Evolutionary conservation across 2,888 invertebrate genomes (phyloP).

Genomic region (Galerucella calmariensis): DNA sequence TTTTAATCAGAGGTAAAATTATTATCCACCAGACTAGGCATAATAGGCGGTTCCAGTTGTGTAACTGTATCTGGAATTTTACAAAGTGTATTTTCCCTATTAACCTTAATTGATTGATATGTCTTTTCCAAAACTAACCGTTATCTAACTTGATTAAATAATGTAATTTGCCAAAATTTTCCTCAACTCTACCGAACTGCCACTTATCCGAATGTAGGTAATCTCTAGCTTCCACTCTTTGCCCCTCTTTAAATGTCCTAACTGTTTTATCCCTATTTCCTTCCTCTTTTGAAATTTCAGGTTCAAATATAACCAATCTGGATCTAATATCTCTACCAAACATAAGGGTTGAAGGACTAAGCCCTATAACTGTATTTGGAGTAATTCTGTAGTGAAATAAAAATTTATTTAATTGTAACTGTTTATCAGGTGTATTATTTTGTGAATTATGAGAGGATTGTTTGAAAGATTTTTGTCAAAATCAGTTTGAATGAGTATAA

Average conservation of each 20-base stretch:
- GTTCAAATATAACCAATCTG: slow-evolving; percentile 8
- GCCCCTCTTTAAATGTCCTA: not conserved
- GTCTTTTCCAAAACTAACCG: slow-evolving; percentile 6
- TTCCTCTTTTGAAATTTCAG: slow-evolving; percentile 12
- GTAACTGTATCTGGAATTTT: not conserved
- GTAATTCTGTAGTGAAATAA: slow-evolving; percentile 37
- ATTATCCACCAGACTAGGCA: too few species aligned
- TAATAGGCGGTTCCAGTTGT: too few species aligned
- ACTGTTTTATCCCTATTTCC: slow-evolving; percentile 1
- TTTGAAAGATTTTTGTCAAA: slow-evolving; percentile 43
- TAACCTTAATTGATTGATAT: slow-evolving; percentile 40
- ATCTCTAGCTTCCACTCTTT: slow-evolving; percentile 29
- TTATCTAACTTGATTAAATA: slow-evolving; percentile 46
- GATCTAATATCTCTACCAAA: not conserved
- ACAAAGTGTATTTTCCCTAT: slow-evolving; percentile 39
- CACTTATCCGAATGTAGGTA: slow-evolving; percentile 36
- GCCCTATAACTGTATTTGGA: not conserved
- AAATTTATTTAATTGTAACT: slow-evolving; percentile 11
- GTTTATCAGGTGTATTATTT: not conserved
- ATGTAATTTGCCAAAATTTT: slow-evolving; percentile 42
- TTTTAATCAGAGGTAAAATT: too few species aligned
- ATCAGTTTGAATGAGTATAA: too few species aligned
- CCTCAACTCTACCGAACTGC: slow-evolving; percentile 40
- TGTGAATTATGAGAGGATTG: slow-evolving; percentile 25
- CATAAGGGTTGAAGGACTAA: too few species aligned